Evolutionary conservation across 2,888 invertebrate species (phyloP), one percentile per base, ranked within the genome.

Genomic region (Acronicta psi): DNA sequence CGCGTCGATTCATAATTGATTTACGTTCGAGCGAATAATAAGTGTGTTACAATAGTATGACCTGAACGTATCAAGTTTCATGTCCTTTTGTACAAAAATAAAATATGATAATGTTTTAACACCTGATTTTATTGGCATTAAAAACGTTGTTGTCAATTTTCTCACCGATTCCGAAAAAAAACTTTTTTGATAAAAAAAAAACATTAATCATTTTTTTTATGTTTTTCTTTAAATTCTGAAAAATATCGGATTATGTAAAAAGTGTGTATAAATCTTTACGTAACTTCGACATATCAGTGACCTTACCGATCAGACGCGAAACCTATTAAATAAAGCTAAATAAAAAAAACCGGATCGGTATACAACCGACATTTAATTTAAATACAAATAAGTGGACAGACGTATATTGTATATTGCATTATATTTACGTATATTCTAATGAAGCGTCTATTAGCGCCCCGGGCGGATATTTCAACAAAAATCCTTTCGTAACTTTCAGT

Each of bases 401-500:
- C 59, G 41, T 51, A 37, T 38, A 49, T 38, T 73, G 64, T 51
- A 37, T 38, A 54, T 38, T 75, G 66, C 69, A 66, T 55, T 60
- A 56, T 53, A 65, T 47, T 63, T 51, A 18, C 46, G 59, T 58
- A 63, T 78, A 80, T 77, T 82, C 81, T 81, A 86, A 80, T 73
- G 72, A 79, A 74, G 69, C 64, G 58, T 62, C 63, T 66, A 85
- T 88, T 86, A 88, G 80, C 83, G 80, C 81, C 81, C 80, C 71
- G 60, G 69, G 73, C 83, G 81, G 75, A 79, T 66, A 69, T 75
- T 73, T 75, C 79, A 73, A 77, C 74, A 77, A 81, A 67, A 67
- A 72, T 75, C 79, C 80, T 84, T 80, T 81, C 79, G 77, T 74
- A 82, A 86, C 85, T 86, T 87, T 86, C 86, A 83, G 83, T 79